These are phyloP conservation scores for Pelecanoides urinatrix DNA, from an alignment of 2,113 vertebrate species.

Conservation along the genomic window DNA sequence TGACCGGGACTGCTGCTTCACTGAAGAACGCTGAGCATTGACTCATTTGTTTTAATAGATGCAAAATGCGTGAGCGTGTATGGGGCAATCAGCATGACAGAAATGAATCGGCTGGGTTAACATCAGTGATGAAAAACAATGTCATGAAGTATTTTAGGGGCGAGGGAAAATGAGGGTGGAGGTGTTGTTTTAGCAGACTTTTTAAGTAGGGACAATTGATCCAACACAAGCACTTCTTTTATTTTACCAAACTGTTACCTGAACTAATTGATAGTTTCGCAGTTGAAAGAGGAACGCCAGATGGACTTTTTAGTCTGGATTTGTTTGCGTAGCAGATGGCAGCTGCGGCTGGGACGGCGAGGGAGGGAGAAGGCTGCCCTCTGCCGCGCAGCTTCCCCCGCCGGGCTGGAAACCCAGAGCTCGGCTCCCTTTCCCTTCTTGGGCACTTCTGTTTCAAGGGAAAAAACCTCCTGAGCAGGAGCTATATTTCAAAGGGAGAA, in stretches of 20 bases:
- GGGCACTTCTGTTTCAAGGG: not conserved
- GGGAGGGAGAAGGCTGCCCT: constrained; percentile 24
- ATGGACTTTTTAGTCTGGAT: not conserved
- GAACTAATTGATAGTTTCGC: not conserved
- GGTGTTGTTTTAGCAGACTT: not conserved
- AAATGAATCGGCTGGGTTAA: not conserved
- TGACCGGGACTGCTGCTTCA: not conserved
- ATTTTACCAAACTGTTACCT: constrained; percentile 13
- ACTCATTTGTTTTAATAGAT: not conserved
- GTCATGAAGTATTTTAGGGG: not conserved
- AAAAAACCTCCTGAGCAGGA: not conserved
- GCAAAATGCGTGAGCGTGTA: not conserved
- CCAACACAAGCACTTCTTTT: not conserved
- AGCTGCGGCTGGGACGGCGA: not conserved
- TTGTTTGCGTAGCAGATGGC: not conserved
- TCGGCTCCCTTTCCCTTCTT: not conserved
- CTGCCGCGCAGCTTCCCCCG: not conserved
- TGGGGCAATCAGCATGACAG: not conserved
- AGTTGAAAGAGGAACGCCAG: not conserved
- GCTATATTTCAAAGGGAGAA: not conserved
- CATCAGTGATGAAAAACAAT: rapidly evolving
- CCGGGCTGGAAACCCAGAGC: not conserved
- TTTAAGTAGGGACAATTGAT: not conserved
- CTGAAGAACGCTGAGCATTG: not conserved
- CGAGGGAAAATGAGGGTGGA: not conserved